Evolutionary conservation across 30 jellyfish, hydroid and myxozoan species (phyloP), one percentile per base, ranked within the genome.

Genomic region (Turritopsis rubra): DNA sequence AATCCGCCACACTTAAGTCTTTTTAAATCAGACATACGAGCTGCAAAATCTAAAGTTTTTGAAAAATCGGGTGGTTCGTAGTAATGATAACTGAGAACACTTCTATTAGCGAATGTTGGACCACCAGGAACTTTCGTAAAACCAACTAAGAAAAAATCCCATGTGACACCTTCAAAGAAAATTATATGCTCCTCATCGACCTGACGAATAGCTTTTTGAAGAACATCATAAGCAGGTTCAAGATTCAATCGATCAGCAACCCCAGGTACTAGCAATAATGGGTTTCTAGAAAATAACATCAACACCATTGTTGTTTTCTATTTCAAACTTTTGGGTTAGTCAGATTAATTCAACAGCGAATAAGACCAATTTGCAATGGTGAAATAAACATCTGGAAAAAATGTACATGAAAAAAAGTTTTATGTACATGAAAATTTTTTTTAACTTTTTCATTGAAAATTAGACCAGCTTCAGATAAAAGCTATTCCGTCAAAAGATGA

Each of bases 41-140:
- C 89, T 18, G 92, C 95, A 75, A 92, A 92, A 60, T 75, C 88
- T 74, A 92, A 83, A 23, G 79, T 65, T 53, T 92, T 92, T 52
- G 96, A 88, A 79, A 92, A 92, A 81, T 92, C 98, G 19, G 98
- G 98, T 13, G 98, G 98, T 83, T 92, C 98, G 86, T 92, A 92
- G 75, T 92, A 92, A 79, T 92, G 98, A 85, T 92, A 92, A 73
- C 98, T 92, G 26, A 92, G 86, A 21, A 92, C 98, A 77, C 98
- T 92, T 19, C 96, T 87, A 84, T 92, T 92, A 52, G 53, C 65
- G 83, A 72, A 92, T 30, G 70, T 88, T 16, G 65, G 90, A 0
- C 98, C 98, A 16, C 98, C 98, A 1, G 96, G 98, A 1, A 92
- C 98, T 75, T 92, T 86, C 21, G 85, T 79, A 83, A 92, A 92